These are phyloP conservation scores for Ferrisia virgata DNA, from an alignment of 2,888 invertebrate genomes.

Conservation along the genomic window DNA sequence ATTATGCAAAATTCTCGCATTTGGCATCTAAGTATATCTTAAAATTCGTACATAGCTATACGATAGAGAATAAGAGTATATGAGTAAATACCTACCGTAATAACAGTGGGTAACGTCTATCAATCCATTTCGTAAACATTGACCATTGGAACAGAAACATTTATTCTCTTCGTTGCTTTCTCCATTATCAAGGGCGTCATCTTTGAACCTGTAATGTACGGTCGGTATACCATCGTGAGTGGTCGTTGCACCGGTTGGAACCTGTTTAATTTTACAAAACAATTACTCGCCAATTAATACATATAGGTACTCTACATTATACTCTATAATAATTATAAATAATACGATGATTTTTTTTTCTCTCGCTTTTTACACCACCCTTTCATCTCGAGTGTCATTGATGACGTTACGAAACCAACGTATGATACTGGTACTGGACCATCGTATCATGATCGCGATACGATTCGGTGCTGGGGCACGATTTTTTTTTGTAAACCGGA, in stretches of 20 bases:
- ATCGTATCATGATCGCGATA: too few species aligned
- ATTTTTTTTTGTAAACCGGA: not conserved
- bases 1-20: not conserved
- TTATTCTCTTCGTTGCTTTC: conserved; percentile 67
- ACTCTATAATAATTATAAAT: not conserved
- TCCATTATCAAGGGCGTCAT: conserved; percentile 76
- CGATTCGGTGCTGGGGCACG: too few species aligned
- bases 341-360: not conserved
- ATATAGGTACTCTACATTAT: too few species aligned
- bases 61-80: too few species aligned
- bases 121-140: conserved; percentile 71
- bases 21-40: not conserved
- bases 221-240: conserved; percentile 63
- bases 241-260: conserved; percentile 59
- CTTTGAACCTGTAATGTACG: conserved; percentile 71
- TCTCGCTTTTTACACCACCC: not conserved
- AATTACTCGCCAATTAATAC: not conserved
- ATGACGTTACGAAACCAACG: not conserved
- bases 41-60: too few species aligned
- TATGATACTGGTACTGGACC: not conserved
- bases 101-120: conserved; percentile 83
- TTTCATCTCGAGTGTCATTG: not conserved
- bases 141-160: conserved; percentile 74
- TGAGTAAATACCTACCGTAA: conserved; percentile 67
- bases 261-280: conserved; percentile 37